These are phyloP conservation scores for Trypoxylon attenuatum DNA, from an alignment of 2,888 invertebrate genomes.

Conservation along the genomic window DNA sequence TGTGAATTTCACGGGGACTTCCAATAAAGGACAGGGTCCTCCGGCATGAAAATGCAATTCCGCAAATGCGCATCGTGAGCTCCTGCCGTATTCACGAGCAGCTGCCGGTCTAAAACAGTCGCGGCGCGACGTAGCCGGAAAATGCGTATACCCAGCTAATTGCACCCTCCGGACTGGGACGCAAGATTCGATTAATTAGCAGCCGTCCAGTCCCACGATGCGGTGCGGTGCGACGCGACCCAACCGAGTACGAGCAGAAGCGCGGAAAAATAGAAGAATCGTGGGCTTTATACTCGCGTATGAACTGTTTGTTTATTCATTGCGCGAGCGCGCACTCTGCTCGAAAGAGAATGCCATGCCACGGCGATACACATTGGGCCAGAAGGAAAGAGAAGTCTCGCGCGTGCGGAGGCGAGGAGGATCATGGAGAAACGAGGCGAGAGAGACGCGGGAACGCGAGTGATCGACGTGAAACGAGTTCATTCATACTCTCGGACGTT, in stretches of 20 bases:
- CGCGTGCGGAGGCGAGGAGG: background rate
- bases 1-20: constrained; percentile 11
- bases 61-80: constrained; percentile 17
- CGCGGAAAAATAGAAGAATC: constrained; percentile 35
- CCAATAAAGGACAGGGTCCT: constrained; percentile 12
- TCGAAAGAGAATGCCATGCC: too few relatives aligned
- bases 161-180: too few relatives aligned
- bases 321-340: too few relatives aligned
- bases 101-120: constrained; percentile 17
- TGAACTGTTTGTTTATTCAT: constrained; percentile 54
- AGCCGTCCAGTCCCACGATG: too few relatives aligned
- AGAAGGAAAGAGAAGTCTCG: background rate
- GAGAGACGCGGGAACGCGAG: constrained; percentile 34
- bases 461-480: constrained; percentile 59
- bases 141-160: too few relatives aligned
- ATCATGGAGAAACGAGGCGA: constrained; percentile 29
- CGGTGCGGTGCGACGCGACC: background rate
- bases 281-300: constrained; percentile 42
- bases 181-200: constrained; percentile 47
- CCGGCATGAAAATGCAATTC: constrained; percentile 20
- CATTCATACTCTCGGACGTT: constrained; percentile 51
- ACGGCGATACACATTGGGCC: constrained; percentile 13
- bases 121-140: too few relatives aligned
- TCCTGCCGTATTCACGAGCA: background rate
- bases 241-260: constrained; percentile 9